Evolutionary conservation across 2,797 vertebrate species (phyloP), one percentile per base, ranked within the genome.

Genomic region (Gouania willdenowi): DNA sequence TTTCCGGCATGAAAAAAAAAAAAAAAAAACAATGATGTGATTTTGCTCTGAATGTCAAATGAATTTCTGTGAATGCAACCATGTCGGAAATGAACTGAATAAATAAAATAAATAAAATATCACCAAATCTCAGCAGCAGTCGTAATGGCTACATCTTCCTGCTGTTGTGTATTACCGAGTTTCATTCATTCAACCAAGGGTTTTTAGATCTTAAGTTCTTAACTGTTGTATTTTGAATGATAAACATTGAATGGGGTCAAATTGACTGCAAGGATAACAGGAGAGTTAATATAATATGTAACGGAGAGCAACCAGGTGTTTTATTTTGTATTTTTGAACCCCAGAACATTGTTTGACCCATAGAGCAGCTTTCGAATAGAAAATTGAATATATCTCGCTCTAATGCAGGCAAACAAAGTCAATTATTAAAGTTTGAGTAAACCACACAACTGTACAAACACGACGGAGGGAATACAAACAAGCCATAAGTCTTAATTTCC

Each of bases 271-370:
- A n/a, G n/a, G n/a, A n/a, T n/a, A n/a, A n/a, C n/a, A n/a, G n/a
- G n/a, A n/a, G n/a, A n/a, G n/a, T n/a, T n/a, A n/a, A n/a, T n/a
- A n/a, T n/a, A 71, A 51, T 76, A 62, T 66, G 86, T 87, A 92
- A 86, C 74, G 65, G 89, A 90, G 86, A 91, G 89, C 26, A 69
- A 64, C 46, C 46, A 62, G 71, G 63, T 13, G 37, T 56, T 40
- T 11, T 10, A 5, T 23, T 1, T 65, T 74, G 73, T 60, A 64
- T 77, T 59, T 82, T 84, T 90, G 91, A 92, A 57, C 69, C 55
- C 54, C 84, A 87, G 90, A 87, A 79, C 87, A 88, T 84, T 87
- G 88, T 88, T 81, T 87, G 90, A 93, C 89, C 90, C 58, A 58
- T 84, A 78, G 80, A 86, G 89, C 87, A 84, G 51, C 86, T 88